Evolutionary conservation across 2,113 vertebrate genomes (phyloP).

Genomic region (Dromas ardeola): DNA sequence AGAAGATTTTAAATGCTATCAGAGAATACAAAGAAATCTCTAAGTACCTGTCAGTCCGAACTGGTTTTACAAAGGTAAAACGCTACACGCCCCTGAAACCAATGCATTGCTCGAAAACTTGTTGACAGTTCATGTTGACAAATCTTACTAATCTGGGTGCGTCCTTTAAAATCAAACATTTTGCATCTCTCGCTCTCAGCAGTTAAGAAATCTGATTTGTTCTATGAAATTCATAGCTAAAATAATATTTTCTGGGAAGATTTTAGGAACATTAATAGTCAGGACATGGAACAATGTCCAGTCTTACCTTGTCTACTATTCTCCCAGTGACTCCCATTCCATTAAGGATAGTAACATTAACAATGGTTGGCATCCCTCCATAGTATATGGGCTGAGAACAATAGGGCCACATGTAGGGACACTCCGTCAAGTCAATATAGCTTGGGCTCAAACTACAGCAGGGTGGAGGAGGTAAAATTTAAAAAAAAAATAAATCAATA

Average conservation of each 20-base stretch:
- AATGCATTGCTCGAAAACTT: not conserved
- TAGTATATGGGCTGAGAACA: slow-evolving; percentile 99
- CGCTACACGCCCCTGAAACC: not conserved
- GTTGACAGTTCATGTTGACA: not conserved
- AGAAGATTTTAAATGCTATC: not conserved
- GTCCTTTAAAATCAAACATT: not conserved
- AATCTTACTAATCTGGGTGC: not conserved
- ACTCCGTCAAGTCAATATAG: slow-evolving; percentile 96
- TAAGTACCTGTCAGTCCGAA: not conserved
- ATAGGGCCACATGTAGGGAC: slow-evolving; percentile 99
- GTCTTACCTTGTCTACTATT: slow-evolving; percentile 92
- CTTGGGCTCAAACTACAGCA: slow-evolving; percentile 91
- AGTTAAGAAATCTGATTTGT: not conserved
- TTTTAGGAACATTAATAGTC: not conserved
- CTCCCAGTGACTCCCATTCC: slow-evolving; percentile 98
- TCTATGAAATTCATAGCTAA: not conserved
- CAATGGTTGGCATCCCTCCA: slow-evolving; percentile 96
- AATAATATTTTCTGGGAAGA: not conserved
- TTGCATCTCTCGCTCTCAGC: not conserved
- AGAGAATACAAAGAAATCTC: not conserved
- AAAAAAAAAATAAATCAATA: not conserved
- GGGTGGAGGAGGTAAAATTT: not conserved
- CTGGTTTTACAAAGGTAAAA: slow-evolving; percentile 3
- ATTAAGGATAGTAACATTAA: slow-evolving; percentile 97
- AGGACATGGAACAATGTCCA: not conserved